A percentile compares a stretch with the other conserved stretches of the same genome.
These are phyloP conservation scores for Melanerpes formicivorus DNA, from an alignment of 2,113 vertebrate genomes.

Conservation along the genomic window DNA sequence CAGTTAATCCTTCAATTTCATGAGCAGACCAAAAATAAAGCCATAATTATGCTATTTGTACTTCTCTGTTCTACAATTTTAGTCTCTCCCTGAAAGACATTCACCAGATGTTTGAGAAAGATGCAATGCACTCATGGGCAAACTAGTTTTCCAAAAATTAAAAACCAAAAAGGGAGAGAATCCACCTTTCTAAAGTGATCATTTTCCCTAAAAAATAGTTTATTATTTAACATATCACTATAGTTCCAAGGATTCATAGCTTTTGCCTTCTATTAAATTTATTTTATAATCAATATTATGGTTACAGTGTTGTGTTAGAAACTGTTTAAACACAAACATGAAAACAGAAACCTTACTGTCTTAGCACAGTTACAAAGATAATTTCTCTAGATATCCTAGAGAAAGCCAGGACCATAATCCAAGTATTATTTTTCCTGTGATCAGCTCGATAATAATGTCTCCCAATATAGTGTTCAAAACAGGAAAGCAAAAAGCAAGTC, in stretches of 20 bases:
- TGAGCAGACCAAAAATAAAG: slow-evolving; percentile 19
- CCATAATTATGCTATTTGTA: slow-evolving; percentile 58
- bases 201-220: background rate
- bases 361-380: background rate
- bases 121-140: background rate
- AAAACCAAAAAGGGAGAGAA: background rate
- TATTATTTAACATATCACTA: background rate
- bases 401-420: background rate
- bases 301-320: background rate
- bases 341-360: background rate
- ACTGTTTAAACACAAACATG: background rate
- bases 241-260: background rate
- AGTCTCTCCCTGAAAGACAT: slow-evolving; percentile 10
- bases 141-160: background rate
- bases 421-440: background rate
- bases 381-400: background rate
- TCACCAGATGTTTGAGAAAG: slow-evolving; percentile 27
- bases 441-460: background rate
- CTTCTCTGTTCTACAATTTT: slow-evolving; percentile 51
- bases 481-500: background rate
- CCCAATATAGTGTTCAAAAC: background rate
- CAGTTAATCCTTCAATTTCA: slow-evolving; percentile 65
- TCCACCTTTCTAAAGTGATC: background rate
- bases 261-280: background rate
- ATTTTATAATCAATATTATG: background rate